Percentiles rank a stretch among this genome's conserved stretches.
phyloP scores from a whole-genome alignment of 2,888 invertebrate species.

The Bellardia pandia region DNA sequence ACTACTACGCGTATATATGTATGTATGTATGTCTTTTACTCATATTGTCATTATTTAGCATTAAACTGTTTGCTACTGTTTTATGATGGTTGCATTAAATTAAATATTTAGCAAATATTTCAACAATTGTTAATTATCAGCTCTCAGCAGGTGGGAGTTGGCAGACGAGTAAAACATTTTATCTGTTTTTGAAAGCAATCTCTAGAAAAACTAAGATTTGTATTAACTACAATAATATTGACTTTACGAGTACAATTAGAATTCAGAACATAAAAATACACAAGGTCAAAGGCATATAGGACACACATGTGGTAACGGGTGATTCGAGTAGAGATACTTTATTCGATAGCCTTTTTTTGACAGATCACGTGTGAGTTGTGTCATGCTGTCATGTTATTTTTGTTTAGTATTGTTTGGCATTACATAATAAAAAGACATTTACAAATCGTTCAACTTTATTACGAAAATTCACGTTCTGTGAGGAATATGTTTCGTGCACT shows the following conservation, averaged over 20 bases:
- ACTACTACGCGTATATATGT: background rate
- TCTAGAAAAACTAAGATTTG: background rate
- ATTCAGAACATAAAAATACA: background rate
- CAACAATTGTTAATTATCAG: constrained; percentile 17
- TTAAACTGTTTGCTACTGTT: constrained; percentile 36
- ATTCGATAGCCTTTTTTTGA: too few species aligned
- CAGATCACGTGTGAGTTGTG: too few species aligned
- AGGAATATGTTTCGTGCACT: too few species aligned
- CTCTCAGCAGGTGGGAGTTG: background rate
- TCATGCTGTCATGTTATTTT: too few species aligned
- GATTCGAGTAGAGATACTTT: too few species aligned
- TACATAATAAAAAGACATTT: too few species aligned
- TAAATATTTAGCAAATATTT: constrained; percentile 39
- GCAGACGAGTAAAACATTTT: background rate
- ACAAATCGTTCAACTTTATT: too few species aligned
- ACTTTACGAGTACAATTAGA: background rate
- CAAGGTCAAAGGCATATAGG: background rate
- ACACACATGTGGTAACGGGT: too few species aligned
- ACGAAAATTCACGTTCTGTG: too few species aligned
- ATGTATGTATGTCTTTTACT: constrained; percentile 17
- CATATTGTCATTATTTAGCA: constrained; percentile 21
- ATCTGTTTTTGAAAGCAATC: background rate
- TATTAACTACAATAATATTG: background rate
- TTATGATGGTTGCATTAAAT: constrained; percentile 12
- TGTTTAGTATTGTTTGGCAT: too few species aligned